Conservation (phyloP, 1,140 invertebrate species). For the Bicyclus anynana region DNA sequence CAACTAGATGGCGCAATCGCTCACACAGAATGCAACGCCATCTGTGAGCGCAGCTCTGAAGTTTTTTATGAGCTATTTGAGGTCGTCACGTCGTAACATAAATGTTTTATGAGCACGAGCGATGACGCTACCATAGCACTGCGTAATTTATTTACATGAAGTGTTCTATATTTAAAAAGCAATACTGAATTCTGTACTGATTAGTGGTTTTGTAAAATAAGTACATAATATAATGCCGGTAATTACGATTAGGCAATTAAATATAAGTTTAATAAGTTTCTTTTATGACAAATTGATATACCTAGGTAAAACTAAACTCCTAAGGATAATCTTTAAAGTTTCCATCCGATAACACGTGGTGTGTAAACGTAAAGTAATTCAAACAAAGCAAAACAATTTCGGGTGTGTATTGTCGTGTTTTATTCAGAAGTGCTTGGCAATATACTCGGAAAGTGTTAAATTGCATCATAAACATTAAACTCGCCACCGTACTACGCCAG, state of each 20-base stretch:
- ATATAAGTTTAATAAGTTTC: no score
- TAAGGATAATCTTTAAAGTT: background rate
- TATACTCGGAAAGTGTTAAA: slow-evolving; percentile 61
- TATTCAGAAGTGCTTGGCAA: slow-evolving; percentile 46
- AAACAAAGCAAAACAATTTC: slow-evolving; percentile 34
- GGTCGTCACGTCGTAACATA: slow-evolving; percentile 66
- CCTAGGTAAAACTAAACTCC: no score
- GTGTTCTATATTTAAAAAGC: background rate
- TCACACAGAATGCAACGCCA: slow-evolving; percentile 49
- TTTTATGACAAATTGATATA: no score
- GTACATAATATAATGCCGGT: no score
- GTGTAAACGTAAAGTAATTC: background rate
- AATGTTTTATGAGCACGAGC: slow-evolving; percentile 59
- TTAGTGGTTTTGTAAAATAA: no score
- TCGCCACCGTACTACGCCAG: slow-evolving; percentile 28
- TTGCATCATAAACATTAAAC: slow-evolving; percentile 65
- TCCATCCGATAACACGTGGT: background rate
- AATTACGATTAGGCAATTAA: no score
- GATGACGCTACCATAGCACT: slow-evolving; percentile 64
- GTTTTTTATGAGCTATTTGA: slow-evolving; percentile 69
- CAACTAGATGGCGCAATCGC: slow-evolving; percentile 54
- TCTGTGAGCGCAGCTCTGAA: slow-evolving; percentile 63
- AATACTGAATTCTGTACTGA: background rate
- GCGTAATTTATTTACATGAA: slow-evolving; percentile 1
- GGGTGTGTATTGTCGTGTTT: slow-evolving; percentile 47